phyloP scores from a whole-genome alignment of 2,888 invertebrate species.

The Idaea biselata region DNA sequence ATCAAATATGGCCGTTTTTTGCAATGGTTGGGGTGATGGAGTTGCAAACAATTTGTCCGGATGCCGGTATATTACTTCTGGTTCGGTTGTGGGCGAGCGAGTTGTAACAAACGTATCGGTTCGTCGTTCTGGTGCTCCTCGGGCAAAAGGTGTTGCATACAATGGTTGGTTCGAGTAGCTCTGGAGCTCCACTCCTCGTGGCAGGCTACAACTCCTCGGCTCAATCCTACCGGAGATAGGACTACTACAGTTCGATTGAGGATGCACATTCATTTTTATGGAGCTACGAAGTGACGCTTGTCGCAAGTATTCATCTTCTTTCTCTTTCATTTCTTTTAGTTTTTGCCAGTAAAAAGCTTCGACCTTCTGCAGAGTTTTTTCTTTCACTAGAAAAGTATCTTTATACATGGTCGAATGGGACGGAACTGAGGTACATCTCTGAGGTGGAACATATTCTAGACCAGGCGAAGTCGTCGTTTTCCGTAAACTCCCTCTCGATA shows the following conservation, averaged over 20 bases:
- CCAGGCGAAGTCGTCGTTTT: slow-evolving; percentile 46
- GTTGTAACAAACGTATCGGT: slow-evolving; percentile 59
- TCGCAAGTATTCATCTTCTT: slow-evolving; percentile 77
- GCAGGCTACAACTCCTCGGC: slow-evolving; percentile 56
- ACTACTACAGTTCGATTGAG: slow-evolving; percentile 47
- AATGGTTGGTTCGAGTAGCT: slow-evolving; percentile 44
- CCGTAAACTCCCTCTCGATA: slow-evolving; percentile 44
- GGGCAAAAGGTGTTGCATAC: slow-evolving; percentile 48
- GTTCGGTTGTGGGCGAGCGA: slow-evolving; percentile 36
- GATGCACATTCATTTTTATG: slow-evolving; percentile 30
- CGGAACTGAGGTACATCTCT: slow-evolving; percentile 31
- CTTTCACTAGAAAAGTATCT: slow-evolving; percentile 55
- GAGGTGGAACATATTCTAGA: slow-evolving; percentile 25
- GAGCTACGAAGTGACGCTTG: slow-evolving; percentile 49
- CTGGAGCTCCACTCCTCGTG: slow-evolving; percentile 49
- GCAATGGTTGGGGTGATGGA: slow-evolving; percentile 32
- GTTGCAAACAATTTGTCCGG: slow-evolving; percentile 47
- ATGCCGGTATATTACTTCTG: slow-evolving; percentile 55
- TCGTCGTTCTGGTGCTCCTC: slow-evolving; percentile 59
- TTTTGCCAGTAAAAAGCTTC: slow-evolving; percentile 87
- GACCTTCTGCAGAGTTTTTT: slow-evolving; percentile 79
- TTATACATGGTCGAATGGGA: slow-evolving; percentile 22
- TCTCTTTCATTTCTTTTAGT: slow-evolving; percentile 82
- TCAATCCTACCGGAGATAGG: slow-evolving; percentile 46
- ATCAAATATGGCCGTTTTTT: slow-evolving; percentile 40